Conservation (phyloP, 2,888 invertebrate genomes). For the Eudasyphora cyanicolor region DNA sequence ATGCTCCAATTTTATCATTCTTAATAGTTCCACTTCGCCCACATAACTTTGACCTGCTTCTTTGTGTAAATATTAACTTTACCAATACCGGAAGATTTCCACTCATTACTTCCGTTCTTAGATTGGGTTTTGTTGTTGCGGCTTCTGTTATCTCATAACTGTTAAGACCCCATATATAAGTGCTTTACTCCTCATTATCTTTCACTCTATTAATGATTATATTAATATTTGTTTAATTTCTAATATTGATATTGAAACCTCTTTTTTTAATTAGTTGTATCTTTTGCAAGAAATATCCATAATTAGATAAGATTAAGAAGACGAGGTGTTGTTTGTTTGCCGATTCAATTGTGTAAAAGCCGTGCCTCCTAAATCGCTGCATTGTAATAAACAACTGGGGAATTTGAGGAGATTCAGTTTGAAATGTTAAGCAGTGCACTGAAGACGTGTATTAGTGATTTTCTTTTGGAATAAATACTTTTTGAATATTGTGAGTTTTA, state of each 20-base stretch:
- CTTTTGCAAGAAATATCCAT: background rate
- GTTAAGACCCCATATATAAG: background rate
- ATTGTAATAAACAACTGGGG: background rate
- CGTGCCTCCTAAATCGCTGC: background rate
- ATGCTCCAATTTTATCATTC: too few species aligned
- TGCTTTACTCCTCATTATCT: background rate
- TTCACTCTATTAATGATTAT: background rate
- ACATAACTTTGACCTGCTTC: too few species aligned
- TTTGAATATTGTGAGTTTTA: background rate
- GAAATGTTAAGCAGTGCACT: background rate
- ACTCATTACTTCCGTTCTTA: background rate
- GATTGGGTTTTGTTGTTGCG: too few species aligned
- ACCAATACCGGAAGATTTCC: background rate
- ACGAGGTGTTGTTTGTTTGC: background rate
- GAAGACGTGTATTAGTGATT: slow-evolving; percentile 9
- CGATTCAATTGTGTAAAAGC: background rate
- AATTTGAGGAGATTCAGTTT: slow-evolving; percentile 14
- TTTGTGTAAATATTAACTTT: background rate
- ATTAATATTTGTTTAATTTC: slow-evolving; percentile 2
- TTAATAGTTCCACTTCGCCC: too few species aligned
- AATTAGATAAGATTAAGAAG: slow-evolving; percentile 16
- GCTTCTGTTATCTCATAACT: too few species aligned
- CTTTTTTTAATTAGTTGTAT: background rate
- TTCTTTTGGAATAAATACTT: background rate
- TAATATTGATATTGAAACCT: background rate